Evolutionary conservation across 2,888 invertebrate genomes (phyloP).

Genomic region (Tinea pellionella): DNA sequence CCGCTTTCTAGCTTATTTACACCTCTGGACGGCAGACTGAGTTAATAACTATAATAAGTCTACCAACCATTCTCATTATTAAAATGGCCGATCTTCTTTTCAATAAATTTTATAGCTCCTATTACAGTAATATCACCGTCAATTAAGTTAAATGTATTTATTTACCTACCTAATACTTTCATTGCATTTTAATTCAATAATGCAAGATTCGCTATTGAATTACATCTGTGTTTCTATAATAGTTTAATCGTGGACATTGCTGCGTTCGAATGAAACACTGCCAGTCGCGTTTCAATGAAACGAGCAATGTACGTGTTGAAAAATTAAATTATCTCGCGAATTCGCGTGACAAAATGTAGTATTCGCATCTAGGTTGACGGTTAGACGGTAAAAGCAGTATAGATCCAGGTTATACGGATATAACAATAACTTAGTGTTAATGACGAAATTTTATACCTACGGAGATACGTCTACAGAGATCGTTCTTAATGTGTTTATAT

Average conservation of each 20-base stretch:
- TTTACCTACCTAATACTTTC: conserved; percentile 2
- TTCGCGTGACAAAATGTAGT: conserved; percentile 1
- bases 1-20: too few species aligned
- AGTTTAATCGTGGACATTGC: too few species aligned
- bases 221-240: too few species aligned
- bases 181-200: conserved; percentile 4
- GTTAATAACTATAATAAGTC: too few species aligned
- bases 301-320: background rate
- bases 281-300: background rate
- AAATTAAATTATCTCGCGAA: background rate
- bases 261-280: too few species aligned
- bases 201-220: background rate
- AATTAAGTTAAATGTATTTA: conserved; percentile 2
- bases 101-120: background rate
- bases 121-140: background rate
- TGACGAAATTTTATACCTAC: background rate
- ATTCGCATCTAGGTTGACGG: background rate
- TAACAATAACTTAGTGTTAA: background rate
- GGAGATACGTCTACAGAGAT: too few species aligned
- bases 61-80: too few species aligned
- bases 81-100: too few species aligned
- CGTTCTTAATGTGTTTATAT: too few species aligned
- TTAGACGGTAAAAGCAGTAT: background rate
- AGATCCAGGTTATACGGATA: conserved; percentile 3
- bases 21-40: too few species aligned